Base-by-base conservation (phyloP, 2,113 vertebrate genomes). In the Salminus brasiliensis region DNA sequence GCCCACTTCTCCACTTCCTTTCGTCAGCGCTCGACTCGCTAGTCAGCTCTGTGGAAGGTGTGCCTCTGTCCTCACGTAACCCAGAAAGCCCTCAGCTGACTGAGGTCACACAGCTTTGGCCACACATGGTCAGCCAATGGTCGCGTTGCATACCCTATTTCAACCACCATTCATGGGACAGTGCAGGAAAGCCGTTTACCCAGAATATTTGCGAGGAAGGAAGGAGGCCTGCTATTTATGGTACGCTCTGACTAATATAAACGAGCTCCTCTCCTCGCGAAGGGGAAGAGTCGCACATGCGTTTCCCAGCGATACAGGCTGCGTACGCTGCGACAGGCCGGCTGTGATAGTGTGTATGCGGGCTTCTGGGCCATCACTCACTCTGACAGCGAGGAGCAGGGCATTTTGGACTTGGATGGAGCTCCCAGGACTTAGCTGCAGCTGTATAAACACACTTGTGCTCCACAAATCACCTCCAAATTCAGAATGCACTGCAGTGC, bases 391-490 rank as follows among this genome's bases (percentile, higher is more conserved):
- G 63, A 39, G 63, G 15, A 68, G 25, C 27, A 27, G 53, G 52
- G 10, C 57, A 66, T 18, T 68, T 34, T 21, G 53, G 39, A 60
- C 32, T 74, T 63, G 39, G 47, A 67, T 66, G 57, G 70, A 15
- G 13, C 27, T 77, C 53, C 63, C 59, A 79, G 36, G 57, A 53
- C 47, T 32, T 25, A 63, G 41, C 76, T 60, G 27, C 76, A 79
- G 76, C 83, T 85, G 80, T 68, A 62, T 69, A 79, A 82, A 85
- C 76, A 76, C 68, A 68, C 75, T 62, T 29, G 57, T 16, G 32
- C 29, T 23, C 72, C 63, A 85, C 83, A 75, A 70, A 71, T 62
- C 65, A 59, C 57, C 30, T 55, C 41, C 52, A 21, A 34, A 43
- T 13, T 11, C 9, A 70, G 5, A 77, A 67, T 10, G 21, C 11